These are phyloP conservation scores for Morpho deidamia DNA, from an alignment of 2,888 invertebrate species.

Conservation along the genomic window DNA sequence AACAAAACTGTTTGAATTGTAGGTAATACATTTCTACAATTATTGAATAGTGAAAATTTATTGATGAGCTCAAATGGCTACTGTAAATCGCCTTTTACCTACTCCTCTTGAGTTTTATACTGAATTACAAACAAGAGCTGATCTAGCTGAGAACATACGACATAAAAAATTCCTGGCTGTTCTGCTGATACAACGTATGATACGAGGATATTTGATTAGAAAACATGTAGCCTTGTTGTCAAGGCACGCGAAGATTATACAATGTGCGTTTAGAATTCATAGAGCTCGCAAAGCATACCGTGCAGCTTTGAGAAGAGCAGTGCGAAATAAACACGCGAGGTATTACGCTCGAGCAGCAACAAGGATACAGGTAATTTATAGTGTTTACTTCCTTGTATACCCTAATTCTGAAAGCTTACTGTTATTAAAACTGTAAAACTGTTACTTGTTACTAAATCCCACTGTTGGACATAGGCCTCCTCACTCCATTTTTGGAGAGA, in stretches of 20 bases:
- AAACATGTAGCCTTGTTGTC: slow-evolving; percentile 58
- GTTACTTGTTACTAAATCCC: no score
- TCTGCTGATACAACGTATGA: slow-evolving; percentile 48
- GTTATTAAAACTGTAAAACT: no score
- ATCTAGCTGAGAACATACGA: slow-evolving; percentile 45
- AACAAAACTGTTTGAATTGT: background rate
- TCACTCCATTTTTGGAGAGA: no score
- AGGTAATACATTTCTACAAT: background rate
- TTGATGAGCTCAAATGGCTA: slow-evolving; percentile 43
- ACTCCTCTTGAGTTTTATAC: slow-evolving; percentile 41
- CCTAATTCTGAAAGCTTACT: no score
- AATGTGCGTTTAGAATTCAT: slow-evolving; percentile 57
- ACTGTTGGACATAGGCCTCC: no score
- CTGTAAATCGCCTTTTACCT: slow-evolving; percentile 45
- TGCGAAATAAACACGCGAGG: slow-evolving; percentile 48
- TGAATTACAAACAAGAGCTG: slow-evolving; percentile 45
- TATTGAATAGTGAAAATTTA: background rate
- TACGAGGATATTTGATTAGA: slow-evolving; percentile 54
- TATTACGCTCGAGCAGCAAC: slow-evolving; percentile 53
- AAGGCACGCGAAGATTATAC: slow-evolving; percentile 55
- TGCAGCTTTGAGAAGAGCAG: slow-evolving; percentile 50
- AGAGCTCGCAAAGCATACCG: slow-evolving; percentile 48
- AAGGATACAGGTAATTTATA: slow-evolving; percentile 52
- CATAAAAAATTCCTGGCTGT: slow-evolving; percentile 48
- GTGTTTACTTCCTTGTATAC: no score